Conservation (phyloP, 2,888 invertebrate genomes). For the Cephus runcator region DNA sequence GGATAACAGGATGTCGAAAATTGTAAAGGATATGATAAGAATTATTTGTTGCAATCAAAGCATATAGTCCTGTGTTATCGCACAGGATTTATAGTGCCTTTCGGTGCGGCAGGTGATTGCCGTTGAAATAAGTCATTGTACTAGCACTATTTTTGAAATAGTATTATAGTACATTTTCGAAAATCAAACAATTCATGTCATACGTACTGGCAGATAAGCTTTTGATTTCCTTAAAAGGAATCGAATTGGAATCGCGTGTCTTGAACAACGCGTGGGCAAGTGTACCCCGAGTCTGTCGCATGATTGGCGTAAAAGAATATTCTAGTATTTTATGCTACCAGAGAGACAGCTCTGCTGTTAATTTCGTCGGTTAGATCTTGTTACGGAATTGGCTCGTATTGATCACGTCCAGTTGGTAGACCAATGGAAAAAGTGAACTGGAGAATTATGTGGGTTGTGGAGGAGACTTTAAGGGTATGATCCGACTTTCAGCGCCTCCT, state of each 20-base stretch:
- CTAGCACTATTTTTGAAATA: neutral
- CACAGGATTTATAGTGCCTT: neutral
- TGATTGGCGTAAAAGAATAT: neutral
- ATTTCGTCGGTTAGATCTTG: neutral
- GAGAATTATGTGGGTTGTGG: neutral
- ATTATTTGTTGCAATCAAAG: neutral
- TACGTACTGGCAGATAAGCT: neutral
- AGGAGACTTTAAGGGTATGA: neutral
- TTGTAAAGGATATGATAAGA: neutral
- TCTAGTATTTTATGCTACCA: neutral
- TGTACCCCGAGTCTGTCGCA: neutral
- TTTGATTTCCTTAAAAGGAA: conserved; percentile 50
- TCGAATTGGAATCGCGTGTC: conserved; percentile 31
- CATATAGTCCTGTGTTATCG: neutral
- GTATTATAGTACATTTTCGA: neutral
- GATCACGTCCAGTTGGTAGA: neutral
- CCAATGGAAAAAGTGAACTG: neutral
- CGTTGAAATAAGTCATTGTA: neutral
- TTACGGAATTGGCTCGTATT: neutral
- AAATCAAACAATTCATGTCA: neutral
- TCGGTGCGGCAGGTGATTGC: neutral
- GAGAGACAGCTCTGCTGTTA: neutral
- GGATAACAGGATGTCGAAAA: neutral
- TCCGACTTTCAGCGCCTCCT: neutral
- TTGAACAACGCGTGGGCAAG: neutral